Percentiles rank a stretch among this genome's conserved stretches.
phyloP scores from a whole-genome alignment of 1,140 invertebrate genomes.

The Maniola jurtina region DNA sequence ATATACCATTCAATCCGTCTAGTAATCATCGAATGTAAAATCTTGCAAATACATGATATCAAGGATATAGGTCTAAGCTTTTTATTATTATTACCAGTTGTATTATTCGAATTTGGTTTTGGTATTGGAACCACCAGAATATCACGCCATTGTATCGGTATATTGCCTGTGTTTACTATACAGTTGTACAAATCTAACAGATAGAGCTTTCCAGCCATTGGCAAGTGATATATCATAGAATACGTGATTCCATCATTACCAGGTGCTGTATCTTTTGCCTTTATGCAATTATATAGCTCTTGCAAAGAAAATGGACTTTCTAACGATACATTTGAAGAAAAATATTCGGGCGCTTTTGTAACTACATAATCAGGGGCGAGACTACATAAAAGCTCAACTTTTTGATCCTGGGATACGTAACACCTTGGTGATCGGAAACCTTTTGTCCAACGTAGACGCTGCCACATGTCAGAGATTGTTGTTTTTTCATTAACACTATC shows the following conservation, averaged over 20 bases:
- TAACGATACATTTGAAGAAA: background rate
- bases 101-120: constrained; percentile 9
- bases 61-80: constrained; percentile 40
- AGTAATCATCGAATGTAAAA: constrained; percentile 38
- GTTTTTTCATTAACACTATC: constrained; percentile 21
- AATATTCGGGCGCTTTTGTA: background rate
- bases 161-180: constrained; percentile 7
- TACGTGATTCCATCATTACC: constrained; percentile 40
- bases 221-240: constrained; percentile 40
- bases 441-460: constrained; percentile 27
- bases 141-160: constrained; percentile 19
- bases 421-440: background rate
- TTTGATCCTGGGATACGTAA: background rate
- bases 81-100: background rate
- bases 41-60: constrained; percentile 41
- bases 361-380: constrained; percentile 12
- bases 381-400: constrained; percentile 1
- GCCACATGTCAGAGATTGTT: constrained; percentile 23
- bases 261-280: constrained; percentile 37
- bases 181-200: constrained; percentile 17
- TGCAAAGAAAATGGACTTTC: constrained; percentile 27
- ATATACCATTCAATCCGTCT: constrained; percentile 39
- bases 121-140: constrained; percentile 19
- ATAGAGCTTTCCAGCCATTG: constrained; percentile 18
- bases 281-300: constrained; percentile 36